phyloP scores from a whole-genome alignment of 2,888 invertebrate species.

The Philhelius pedissequus region DNA sequence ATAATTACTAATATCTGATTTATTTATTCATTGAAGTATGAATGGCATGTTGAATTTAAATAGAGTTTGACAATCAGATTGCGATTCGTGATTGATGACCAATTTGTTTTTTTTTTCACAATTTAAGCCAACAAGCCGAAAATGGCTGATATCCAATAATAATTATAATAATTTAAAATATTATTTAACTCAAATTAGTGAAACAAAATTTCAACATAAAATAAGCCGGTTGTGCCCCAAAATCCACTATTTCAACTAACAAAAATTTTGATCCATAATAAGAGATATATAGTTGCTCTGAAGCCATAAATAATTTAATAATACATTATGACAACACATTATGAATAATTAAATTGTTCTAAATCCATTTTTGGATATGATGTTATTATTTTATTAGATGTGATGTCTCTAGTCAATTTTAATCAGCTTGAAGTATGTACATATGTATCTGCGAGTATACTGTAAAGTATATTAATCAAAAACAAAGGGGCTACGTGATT shows the following conservation, averaged over 20 bases:
- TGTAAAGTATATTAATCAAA: conserved; percentile 3
- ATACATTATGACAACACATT: background rate
- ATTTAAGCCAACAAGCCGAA: no score
- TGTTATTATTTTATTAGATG: background rate
- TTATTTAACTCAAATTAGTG: no score
- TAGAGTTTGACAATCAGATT: no score
- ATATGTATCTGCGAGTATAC: no score
- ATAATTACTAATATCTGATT: no score
- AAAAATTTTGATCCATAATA: background rate
- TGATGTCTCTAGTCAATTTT: background rate
- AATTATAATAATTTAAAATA: no score
- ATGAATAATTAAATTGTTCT: conserved; percentile 24
- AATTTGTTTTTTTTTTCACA: no score
- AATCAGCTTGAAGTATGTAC: background rate
- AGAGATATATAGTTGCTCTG: background rate
- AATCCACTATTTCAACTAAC: background rate
- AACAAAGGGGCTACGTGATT: background rate
- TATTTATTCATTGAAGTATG: no score
- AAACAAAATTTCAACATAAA: background rate
- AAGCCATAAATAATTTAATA: background rate
- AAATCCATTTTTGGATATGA: conserved; percentile 19
- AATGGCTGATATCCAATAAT: no score
- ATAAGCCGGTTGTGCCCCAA: background rate
- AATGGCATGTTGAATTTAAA: no score
- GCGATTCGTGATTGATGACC: no score